Conservation (phyloP, 2,797 vertebrate genomes). For the Artibeus lituratus region DNA sequence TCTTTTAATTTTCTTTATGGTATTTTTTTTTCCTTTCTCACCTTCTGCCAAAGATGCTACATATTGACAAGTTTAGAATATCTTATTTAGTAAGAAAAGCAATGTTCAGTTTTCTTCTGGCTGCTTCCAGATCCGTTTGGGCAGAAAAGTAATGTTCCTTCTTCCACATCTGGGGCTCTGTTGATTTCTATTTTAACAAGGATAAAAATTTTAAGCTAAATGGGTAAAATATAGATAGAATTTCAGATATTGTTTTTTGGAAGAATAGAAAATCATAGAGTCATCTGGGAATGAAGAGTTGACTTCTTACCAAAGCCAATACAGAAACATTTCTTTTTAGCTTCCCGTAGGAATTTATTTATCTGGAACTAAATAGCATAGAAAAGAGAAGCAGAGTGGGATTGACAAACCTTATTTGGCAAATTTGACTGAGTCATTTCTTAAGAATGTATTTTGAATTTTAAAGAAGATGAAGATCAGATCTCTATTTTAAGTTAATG, state of each 20-base stretch:
- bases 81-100: not conserved
- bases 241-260: not conserved
- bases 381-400: slow-evolving; percentile 4
- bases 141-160: not conserved
- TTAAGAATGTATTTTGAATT: slow-evolving; percentile 30
- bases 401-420: not conserved
- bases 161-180: not conserved
- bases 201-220: not conserved
- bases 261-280: not conserved
- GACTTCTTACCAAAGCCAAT: not conserved
- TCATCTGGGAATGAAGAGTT: not conserved
- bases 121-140: not conserved
- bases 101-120: not conserved
- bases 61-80: not conserved
- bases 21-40: not conserved
- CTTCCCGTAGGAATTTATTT: not conserved
- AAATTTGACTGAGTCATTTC: slow-evolving; percentile 28
- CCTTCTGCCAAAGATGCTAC: not conserved
- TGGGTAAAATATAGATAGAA: not conserved
- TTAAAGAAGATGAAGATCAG: slow-evolving; percentile 16
- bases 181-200: slow-evolving; percentile 42
- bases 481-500: not conserved
- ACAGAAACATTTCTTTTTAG: not conserved
- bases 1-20: not conserved
- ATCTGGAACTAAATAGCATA: not conserved